Conservation (phyloP, 2,113 vertebrate species). For the Bolborhynchus lineola region DNA sequence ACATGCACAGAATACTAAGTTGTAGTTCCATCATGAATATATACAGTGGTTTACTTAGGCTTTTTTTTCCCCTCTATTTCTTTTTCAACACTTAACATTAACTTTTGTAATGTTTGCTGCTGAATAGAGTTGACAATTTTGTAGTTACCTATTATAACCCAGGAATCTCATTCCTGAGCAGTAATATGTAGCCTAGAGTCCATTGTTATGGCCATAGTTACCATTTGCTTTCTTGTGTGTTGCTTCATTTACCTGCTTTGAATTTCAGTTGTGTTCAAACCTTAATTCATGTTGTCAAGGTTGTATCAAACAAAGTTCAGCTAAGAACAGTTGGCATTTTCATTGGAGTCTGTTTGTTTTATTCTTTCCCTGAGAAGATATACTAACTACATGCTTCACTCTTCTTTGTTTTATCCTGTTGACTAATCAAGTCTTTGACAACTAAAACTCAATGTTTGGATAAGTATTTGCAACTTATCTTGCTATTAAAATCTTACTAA, state of each 20-base stretch:
- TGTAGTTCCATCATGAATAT: background rate
- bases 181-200: background rate
- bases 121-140: background rate
- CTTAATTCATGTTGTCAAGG: background rate
- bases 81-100: background rate
- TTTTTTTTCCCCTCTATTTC: background rate
- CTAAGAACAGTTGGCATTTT: background rate
- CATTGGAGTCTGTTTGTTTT: background rate
- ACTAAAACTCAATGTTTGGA: background rate
- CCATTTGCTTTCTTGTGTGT: background rate
- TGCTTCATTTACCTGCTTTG: constrained; percentile 23
- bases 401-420: background rate
- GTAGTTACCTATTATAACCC: background rate
- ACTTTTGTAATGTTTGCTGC: background rate
- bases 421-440: background rate
- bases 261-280: constrained; percentile 16
- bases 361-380: background rate
- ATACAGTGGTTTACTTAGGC: background rate
- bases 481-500: background rate
- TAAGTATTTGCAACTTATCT: background rate
- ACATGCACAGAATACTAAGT: background rate
- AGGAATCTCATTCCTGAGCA: background rate
- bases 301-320: constrained; percentile 5
- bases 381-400: background rate
- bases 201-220: background rate